phyloP scores from a whole-genome alignment of 2,113 vertebrate species.

The Phalacrocorax brasilianus region DNA sequence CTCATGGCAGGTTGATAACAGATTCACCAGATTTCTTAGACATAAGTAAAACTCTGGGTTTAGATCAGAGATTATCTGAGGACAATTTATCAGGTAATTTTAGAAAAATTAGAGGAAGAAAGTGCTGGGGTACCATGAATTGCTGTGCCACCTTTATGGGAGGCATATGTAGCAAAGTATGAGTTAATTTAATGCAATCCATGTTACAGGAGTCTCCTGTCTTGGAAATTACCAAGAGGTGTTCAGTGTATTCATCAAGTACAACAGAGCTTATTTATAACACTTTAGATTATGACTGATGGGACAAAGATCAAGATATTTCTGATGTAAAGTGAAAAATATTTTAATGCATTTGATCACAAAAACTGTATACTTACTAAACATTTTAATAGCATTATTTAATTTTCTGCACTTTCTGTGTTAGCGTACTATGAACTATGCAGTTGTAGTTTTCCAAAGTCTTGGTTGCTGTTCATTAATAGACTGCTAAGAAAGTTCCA shows the following conservation, averaged over 20 bases:
- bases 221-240: neutral
- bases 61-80: neutral
- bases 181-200: neutral
- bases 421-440: neutral
- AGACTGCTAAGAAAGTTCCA: neutral
- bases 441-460: neutral
- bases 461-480: neutral
- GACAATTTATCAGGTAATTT: neutral
- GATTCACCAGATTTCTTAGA: neutral
- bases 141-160: neutral
- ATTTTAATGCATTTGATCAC: neutral
- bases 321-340: neutral
- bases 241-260: neutral
- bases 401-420: neutral
- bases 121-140: neutral
- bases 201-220: neutral
- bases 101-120: neutral
- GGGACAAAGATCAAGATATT: neutral
- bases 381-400: neutral
- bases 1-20: neutral
- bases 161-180: neutral
- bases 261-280: neutral
- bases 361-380: neutral
- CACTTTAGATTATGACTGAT: neutral
- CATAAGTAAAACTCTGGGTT: neutral